Evolutionary conservation across 2,113 vertebrate genomes (phyloP).

Genomic region (Engraulis encrasicolus): DNA sequence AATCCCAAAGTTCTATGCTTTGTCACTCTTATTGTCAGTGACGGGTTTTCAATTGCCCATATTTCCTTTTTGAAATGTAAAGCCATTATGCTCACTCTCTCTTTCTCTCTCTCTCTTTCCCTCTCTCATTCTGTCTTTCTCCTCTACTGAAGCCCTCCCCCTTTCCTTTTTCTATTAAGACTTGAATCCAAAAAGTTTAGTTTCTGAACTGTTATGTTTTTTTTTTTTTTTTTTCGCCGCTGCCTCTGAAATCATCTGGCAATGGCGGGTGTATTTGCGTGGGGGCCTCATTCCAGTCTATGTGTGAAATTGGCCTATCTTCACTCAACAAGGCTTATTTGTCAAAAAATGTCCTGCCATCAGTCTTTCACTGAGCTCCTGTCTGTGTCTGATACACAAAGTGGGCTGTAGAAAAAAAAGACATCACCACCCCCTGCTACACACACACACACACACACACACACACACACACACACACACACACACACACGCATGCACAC

Average conservation of each 20-base stretch:
- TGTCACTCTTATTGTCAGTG: constrained; percentile 70
- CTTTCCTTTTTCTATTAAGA: constrained; percentile 47
- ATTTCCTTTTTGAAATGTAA: constrained; percentile 73
- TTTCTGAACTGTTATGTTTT: constrained; percentile 31
- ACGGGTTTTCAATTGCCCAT: constrained; percentile 73
- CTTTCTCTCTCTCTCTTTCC: constrained; percentile 31
- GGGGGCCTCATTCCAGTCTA: neutral
- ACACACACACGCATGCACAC: too few relatives aligned
- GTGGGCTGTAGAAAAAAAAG: constrained; percentile 14
- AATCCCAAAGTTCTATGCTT: constrained; percentile 79
- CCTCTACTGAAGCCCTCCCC: constrained; percentile 38
- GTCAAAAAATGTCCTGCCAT: constrained; percentile 4
- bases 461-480: constrained; percentile 33
- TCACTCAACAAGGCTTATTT: constrained; percentile 1
- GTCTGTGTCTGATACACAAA: constrained; percentile 20
- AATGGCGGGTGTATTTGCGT: constrained; percentile 35
- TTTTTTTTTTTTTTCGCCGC: constrained; percentile 27
- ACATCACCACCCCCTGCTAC: constrained; percentile 33
- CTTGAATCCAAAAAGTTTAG: constrained; percentile 40
- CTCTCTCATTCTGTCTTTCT: too few relatives aligned
- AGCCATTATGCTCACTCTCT: constrained; percentile 57
- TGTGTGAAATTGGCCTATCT: constrained; percentile 21
- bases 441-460: too few relatives aligned
- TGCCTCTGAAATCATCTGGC: constrained; percentile 31
- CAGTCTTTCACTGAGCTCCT: constrained; percentile 14